A percentile compares a stretch with the other conserved stretches of the same genome.
These are phyloP conservation scores for Cephus pygmeus DNA, from an alignment of 2,888 invertebrate species.

Conservation along the genomic window DNA sequence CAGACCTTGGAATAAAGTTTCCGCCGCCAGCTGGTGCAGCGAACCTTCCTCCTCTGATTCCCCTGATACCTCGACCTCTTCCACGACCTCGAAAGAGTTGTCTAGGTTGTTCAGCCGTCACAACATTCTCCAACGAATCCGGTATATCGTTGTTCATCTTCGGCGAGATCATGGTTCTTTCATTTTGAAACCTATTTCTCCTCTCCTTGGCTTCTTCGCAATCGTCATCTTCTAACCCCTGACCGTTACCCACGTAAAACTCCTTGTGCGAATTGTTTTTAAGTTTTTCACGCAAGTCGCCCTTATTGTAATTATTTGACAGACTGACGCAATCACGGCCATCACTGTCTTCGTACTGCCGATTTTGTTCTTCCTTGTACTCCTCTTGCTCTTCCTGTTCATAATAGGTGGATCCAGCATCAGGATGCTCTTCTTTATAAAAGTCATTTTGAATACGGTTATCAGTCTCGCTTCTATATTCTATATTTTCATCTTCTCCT, in stretches of 20 bases:
- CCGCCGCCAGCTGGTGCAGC: conserved; percentile 38
- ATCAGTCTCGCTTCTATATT: conserved; percentile 53
- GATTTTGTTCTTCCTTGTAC: conserved; percentile 31
- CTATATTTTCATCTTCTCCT: conserved; percentile 61
- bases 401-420: conserved; percentile 44
- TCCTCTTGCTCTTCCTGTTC: conserved; percentile 42
- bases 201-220: conserved; percentile 58
- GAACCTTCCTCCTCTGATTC: conserved; percentile 50
- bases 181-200: conserved; percentile 60
- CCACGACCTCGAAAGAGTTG: conserved; percentile 39
- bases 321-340: conserved; percentile 34
- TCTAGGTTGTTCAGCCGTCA: conserved; percentile 54
- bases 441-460: conserved; percentile 51
- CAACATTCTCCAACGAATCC: conserved; percentile 59
- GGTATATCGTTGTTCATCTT: conserved; percentile 61
- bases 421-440: conserved; percentile 53
- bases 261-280: conserved; percentile 47
- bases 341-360: conserved; percentile 36
- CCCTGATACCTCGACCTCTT: conserved; percentile 46
- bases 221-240: conserved; percentile 57
- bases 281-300: conserved; percentile 58
- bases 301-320: conserved; percentile 39
- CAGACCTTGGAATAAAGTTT: conserved; percentile 50
- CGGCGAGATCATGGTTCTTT: conserved; percentile 52
- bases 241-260: conserved; percentile 46